A percentile compares a stretch with the other conserved stretches of the same genome.
These are phyloP conservation scores for Thecocarcelia acutangulata DNA, from an alignment of 2,888 invertebrate genomes.

Conservation along the genomic window DNA sequence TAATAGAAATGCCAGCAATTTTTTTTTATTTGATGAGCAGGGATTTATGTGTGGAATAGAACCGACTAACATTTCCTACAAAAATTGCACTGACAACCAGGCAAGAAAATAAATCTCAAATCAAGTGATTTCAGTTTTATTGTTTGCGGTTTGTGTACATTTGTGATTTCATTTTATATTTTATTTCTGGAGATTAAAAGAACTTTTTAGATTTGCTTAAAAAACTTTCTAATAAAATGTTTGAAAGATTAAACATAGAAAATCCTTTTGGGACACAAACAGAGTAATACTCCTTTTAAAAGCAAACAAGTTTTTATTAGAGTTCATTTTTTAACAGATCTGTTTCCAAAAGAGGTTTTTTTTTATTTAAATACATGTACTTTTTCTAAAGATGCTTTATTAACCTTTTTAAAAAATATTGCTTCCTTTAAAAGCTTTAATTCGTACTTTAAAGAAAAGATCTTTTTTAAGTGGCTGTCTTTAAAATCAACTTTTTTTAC, in stretches of 20 bases:
- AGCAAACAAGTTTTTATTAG: neutral
- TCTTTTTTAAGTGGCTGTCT: no score
- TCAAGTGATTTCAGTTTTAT: slow-evolving; percentile 25
- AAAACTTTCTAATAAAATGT: no score
- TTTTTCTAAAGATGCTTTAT: no score
- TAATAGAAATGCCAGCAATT: slow-evolving; percentile 8
- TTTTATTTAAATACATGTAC: no score
- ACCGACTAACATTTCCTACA: neutral
- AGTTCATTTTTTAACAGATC: neutral
- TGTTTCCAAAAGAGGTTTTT: neutral
- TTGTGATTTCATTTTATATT: slow-evolving; percentile 52
- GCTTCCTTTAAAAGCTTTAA: no score
- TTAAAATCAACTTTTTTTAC: no score
- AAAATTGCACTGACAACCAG: slow-evolving; percentile 42
- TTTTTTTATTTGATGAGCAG: slow-evolving; percentile 10
- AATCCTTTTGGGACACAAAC: neutral
- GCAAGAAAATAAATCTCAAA: slow-evolving; percentile 49
- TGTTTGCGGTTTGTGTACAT: slow-evolving; percentile 62
- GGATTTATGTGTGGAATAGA: neutral
- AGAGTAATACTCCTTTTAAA: neutral
- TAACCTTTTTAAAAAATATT: no score
- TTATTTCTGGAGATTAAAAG: slow-evolving; percentile 18
- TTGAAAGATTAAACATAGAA: neutral
- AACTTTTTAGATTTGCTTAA: neutral
- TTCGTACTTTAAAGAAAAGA: no score